Percentiles rank a stretch among this genome's conserved stretches.
phyloP scores from a whole-genome alignment of 2,888 invertebrate species.

The Athripsodes cinereus region DNA sequence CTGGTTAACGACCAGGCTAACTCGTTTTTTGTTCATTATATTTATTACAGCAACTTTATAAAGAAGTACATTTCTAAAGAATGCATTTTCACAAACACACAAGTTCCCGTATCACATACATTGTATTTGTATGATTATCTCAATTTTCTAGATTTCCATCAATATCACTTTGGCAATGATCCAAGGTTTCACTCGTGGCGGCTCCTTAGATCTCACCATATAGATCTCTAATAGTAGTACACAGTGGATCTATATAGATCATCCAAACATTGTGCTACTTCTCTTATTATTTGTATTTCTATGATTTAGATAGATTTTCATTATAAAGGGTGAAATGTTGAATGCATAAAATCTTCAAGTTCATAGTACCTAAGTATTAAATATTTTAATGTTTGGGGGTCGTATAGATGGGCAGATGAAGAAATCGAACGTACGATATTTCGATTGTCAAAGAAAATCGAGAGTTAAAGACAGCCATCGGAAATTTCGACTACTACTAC shows the following conservation, averaged over 20 bases:
- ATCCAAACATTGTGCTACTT: neutral
- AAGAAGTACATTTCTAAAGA: no score
- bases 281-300: neutral
- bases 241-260: neutral
- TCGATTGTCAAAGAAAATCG: no score
- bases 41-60: no score
- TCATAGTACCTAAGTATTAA: no score
- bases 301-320: neutral
- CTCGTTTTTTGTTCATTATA: no score
- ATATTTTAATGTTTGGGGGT: no score
- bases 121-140: neutral
- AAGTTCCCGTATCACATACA: neutral
- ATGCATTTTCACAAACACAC: neutral
- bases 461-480: no score
- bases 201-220: constrained; percentile 1
- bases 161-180: neutral
- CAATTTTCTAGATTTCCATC: constrained; percentile 1
- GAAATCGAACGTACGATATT: no score
- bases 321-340: neutral
- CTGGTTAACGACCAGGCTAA: no score
- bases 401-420: no score
- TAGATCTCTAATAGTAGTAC: neutral
- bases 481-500: no score
- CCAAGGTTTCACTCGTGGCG: neutral
- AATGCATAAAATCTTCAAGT: no score